Conservation (phyloP, 2,888 invertebrate species). For the Nowickia ferox region DNA sequence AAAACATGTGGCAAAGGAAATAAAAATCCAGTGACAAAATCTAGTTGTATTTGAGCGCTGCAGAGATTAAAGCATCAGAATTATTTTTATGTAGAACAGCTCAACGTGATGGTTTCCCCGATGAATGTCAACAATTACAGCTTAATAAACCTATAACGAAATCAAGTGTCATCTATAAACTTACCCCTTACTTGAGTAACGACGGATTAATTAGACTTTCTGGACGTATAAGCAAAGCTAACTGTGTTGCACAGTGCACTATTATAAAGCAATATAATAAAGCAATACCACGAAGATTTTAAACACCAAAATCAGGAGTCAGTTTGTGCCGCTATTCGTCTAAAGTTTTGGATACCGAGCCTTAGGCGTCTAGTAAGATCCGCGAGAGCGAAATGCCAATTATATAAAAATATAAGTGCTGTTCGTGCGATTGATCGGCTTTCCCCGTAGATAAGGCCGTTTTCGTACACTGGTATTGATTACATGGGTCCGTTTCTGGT, state of each 20-base stretch:
- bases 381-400: slow-evolving; percentile 1
- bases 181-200: background rate
- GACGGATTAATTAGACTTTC: background rate
- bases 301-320: slow-evolving; percentile 52
- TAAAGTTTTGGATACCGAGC: slow-evolving; percentile 29
- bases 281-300: slow-evolving; percentile 32
- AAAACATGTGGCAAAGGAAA: too few species aligned
- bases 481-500: too few species aligned
- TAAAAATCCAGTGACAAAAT: too few species aligned
- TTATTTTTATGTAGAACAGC: background rate
- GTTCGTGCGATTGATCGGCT: too few species aligned
- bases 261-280: too few species aligned
- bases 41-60: too few species aligned
- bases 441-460: too few species aligned
- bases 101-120: background rate
- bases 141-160: background rate
- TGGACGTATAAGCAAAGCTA: too few species aligned
- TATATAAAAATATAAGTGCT: slow-evolving; percentile 1
- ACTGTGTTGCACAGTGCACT: too few species aligned
- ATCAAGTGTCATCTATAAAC: background rate
- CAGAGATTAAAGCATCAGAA: too few species aligned
- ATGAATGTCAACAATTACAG: background rate
- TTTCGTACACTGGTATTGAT: too few species aligned
- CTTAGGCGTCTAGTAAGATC: slow-evolving; percentile 12
- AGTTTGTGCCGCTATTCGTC: slow-evolving; percentile 12